Evolutionary conservation across 2,797 vertebrate species (phyloP).

Genomic region (Odontamblyopus rebecca): DNA sequence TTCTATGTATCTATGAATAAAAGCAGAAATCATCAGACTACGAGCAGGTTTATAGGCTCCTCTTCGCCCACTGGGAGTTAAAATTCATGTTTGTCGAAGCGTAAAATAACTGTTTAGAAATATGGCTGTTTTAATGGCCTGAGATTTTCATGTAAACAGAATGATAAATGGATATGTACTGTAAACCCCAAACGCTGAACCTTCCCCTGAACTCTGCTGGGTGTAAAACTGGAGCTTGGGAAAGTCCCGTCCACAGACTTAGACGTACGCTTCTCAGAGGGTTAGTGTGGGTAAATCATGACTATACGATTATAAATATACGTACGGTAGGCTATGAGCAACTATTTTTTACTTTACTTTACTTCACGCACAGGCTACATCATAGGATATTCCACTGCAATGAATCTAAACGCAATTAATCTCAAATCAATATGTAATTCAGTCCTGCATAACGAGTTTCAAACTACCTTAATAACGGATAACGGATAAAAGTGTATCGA

Average conservation of each 20-base stretch:
- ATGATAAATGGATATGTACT: conserved; percentile 4
- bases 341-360: neutral
- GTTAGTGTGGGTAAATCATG: neutral
- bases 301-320: neutral
- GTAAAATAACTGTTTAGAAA: too few relatives aligned
- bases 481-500: neutral
- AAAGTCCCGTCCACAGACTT: conserved; percentile 4
- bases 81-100: neutral
- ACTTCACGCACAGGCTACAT: neutral
- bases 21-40: too few relatives aligned
- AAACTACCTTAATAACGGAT: neutral
- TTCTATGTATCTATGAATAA: too few relatives aligned
- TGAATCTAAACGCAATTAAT: neutral
- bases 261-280: neutral
- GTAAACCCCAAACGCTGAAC: conserved; percentile 5
- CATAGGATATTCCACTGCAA: neutral
- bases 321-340: neutral
- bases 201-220: conserved; percentile 6
- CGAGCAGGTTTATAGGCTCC: too few relatives aligned
- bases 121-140: neutral
- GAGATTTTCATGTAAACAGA: neutral
- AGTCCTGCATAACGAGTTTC: neutral
- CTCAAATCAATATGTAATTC: neutral
- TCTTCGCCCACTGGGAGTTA: neutral
- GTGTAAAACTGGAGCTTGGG: neutral